A percentile compares a stretch with the other conserved stretches of the same genome.
These are phyloP conservation scores for Rafetus swinhoei DNA, from an alignment of 2,113 vertebrate species.

Conservation along the genomic window DNA sequence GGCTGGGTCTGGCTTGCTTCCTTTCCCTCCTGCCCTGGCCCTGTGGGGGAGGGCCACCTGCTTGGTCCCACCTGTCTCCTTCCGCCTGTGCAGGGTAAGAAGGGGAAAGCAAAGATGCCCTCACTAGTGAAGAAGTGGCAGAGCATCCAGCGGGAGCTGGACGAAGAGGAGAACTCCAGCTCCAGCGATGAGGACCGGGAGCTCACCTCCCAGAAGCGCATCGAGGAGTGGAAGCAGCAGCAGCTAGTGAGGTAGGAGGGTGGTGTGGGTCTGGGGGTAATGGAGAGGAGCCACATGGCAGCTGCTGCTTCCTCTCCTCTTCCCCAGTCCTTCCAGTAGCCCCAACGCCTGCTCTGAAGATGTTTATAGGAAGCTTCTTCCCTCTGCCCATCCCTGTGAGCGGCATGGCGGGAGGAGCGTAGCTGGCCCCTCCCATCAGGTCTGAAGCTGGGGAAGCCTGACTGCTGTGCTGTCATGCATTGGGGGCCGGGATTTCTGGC, in stretches of 20 bases:
- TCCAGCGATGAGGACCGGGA: conserved; percentile 95
- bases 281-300: background rate
- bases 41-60: background rate
- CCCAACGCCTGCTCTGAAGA: background rate
- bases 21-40: background rate
- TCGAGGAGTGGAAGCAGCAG: conserved; percentile 96
- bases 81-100: conserved; percentile 81
- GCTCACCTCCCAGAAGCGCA: conserved; percentile 86
- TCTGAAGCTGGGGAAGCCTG: background rate
- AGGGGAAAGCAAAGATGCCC: conserved; percentile 97
- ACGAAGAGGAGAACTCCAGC: conserved; percentile 96
- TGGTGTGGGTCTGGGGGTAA: too few species aligned
- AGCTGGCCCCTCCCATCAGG: background rate
- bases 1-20: background rate
- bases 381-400: background rate
- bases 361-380: background rate
- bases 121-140: conserved; percentile 98
- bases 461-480: background rate
- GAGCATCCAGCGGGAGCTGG: conserved; percentile 96
- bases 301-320: too few species aligned
- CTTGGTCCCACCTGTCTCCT: background rate
- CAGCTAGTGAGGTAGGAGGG: conserved; percentile 87
- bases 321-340: background rate
- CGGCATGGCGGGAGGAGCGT: background rate
- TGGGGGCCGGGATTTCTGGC: background rate